phyloP scores from a whole-genome alignment of 2,797 vertebrate species.

The Ateles fusciceps region DNA sequence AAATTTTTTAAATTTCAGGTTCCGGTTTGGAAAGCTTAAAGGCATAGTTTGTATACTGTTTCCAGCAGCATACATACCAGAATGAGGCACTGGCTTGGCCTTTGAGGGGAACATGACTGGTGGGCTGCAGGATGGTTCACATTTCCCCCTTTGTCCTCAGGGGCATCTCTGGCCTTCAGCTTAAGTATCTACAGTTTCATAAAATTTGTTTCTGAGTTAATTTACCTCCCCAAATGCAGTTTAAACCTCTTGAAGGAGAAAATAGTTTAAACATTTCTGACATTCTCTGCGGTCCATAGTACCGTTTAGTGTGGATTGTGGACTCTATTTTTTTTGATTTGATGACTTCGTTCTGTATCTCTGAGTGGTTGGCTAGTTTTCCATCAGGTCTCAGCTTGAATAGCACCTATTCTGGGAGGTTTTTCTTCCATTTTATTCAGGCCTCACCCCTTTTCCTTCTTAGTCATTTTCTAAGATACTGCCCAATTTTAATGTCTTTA shows the following conservation, averaged over 20 bases:
- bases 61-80: not conserved
- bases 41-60: slow-evolving; percentile 68
- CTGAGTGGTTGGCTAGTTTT: not conserved
- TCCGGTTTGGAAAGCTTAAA: slow-evolving; percentile 60
- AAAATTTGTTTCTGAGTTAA: not conserved
- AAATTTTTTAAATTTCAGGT: not conserved
- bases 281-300: not conserved
- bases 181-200: not conserved
- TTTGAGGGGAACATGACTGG: not conserved
- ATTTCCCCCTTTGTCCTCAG: not conserved
- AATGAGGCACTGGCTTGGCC: not conserved
- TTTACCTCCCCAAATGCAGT: not conserved
- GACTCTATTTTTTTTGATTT: not conserved
- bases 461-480: not conserved
- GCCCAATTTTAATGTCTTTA: not conserved
- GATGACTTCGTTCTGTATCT: not conserved
- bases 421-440: not conserved
- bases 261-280: not conserved
- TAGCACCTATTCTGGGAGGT: not conserved
- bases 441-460: not conserved
- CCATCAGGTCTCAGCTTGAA: not conserved
- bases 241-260: not conserved
- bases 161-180: not conserved
- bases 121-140: not conserved
- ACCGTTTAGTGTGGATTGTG: not conserved